Evolutionary conservation across 2,888 invertebrate species (phyloP).

Genomic region (Suillia variegata): DNA sequence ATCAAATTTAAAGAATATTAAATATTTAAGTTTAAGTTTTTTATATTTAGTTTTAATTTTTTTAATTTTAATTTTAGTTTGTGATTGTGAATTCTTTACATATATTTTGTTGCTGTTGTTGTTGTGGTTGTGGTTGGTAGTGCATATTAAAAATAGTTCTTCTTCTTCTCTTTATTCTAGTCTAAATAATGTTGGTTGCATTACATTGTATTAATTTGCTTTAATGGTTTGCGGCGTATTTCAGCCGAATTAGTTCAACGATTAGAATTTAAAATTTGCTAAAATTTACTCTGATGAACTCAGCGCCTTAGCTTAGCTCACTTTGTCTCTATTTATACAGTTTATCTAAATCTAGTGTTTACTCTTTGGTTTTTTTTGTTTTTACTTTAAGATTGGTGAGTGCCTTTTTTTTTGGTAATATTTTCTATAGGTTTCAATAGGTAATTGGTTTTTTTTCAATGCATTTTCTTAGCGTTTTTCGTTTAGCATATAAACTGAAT

Average conservation of each 20-base stretch:
- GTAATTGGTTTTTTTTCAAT: no score
- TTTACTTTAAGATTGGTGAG: no score
- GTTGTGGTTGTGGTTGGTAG: constrained; percentile 2
- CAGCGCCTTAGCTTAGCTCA: neutral
- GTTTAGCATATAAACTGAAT: no score
- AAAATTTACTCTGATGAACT: no score
- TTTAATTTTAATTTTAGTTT: neutral
- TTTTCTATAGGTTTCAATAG: no score
- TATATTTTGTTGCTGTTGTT: neutral
- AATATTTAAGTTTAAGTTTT: neutral
- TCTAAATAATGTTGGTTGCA: no score
- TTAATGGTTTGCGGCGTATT: neutral
- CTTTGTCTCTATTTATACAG: no score
- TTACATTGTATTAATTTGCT: no score
- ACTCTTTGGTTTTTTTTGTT: no score
- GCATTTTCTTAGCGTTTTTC: no score
- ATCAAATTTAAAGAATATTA: neutral
- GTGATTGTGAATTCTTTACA: neutral
- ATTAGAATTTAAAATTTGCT: neutral
- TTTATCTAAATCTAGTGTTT: no score
- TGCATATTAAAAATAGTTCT: constrained; percentile 15
- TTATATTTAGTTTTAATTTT: neutral
- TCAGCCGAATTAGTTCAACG: neutral
- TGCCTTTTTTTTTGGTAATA: no score
- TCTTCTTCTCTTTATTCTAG: neutral